A percentile compares a stretch with the other conserved stretches of the same genome.
Conservation (phyloP, 2,797 vertebrate species). For the Urophycis tenuis region DNA sequence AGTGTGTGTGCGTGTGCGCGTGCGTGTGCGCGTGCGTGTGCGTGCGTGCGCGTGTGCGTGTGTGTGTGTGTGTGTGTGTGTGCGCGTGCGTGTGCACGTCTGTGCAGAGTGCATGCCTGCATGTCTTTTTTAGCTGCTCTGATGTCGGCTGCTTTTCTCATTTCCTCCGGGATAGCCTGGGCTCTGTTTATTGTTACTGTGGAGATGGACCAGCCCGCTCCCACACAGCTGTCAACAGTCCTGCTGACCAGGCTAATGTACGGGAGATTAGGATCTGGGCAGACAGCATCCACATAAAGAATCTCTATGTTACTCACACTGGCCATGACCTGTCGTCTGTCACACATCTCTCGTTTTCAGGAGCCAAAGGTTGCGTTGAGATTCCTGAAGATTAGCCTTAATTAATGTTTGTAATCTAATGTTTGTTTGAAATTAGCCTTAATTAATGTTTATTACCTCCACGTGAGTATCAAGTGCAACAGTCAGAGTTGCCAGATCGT, state of each 20-base stretch:
- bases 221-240: constrained; percentile 33
- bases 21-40: background rate
- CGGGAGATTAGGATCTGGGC: background rate
- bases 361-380: background rate
- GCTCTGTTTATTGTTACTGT: constrained; percentile 60
- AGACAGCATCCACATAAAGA: background rate
- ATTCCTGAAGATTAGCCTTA: background rate
- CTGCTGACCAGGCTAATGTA: background rate
- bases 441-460: background rate
- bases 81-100: no score
- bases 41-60: background rate
- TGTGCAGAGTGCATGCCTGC: constrained; percentile 48
- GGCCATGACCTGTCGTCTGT: background rate
- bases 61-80: no score
- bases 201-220: constrained; percentile 50
- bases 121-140: constrained; percentile 53
- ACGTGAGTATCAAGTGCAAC: background rate
- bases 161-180: constrained; percentile 57
- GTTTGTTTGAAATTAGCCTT: background rate
- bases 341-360: background rate
- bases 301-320: background rate
- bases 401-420: background rate
- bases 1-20: background rate
- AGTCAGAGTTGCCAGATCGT: background rate
- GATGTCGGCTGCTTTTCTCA: constrained; percentile 58